Evolutionary conservation across 2,113 vertebrate genomes (phyloP).

Genomic region (Sceloporus tristichus): DNA sequence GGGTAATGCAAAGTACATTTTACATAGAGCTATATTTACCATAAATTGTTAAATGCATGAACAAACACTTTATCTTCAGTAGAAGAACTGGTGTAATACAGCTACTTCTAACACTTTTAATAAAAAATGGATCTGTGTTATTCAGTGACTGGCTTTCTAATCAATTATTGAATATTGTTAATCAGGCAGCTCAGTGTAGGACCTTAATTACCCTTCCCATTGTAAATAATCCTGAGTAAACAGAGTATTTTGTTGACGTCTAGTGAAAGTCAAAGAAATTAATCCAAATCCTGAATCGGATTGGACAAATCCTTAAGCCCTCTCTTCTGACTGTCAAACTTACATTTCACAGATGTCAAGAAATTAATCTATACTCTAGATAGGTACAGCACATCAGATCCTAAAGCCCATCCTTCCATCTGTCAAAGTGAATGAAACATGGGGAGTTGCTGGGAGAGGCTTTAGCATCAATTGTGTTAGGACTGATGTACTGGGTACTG

Average conservation of each 20-base stretch:
- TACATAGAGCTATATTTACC: background rate
- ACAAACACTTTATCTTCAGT: constrained; percentile 1
- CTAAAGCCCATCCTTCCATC: background rate
- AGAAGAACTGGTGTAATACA: constrained; percentile 26
- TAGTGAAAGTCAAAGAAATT: background rate
- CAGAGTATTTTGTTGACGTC: no score
- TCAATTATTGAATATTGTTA: background rate
- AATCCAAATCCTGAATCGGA: background rate
- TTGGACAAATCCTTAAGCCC: background rate
- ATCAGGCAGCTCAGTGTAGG: background rate
- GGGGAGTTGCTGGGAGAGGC: background rate
- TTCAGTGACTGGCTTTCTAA: background rate
- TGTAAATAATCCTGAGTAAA: background rate
- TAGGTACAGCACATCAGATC: background rate
- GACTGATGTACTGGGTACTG: background rate
- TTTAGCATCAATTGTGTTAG: no score
- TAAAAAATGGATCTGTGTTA: background rate
- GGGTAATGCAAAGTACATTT: constrained; percentile 36
- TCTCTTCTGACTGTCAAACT: background rate
- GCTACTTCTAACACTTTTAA: background rate
- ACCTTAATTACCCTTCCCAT: background rate
- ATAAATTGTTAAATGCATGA: constrained; percentile 17
- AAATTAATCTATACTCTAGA: background rate
- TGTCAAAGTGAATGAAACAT: background rate
- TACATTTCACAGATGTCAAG: background rate